Base-by-base conservation (phyloP, 2,113 vertebrate genomes). In the Trichomycterus rosablanca region DNA sequence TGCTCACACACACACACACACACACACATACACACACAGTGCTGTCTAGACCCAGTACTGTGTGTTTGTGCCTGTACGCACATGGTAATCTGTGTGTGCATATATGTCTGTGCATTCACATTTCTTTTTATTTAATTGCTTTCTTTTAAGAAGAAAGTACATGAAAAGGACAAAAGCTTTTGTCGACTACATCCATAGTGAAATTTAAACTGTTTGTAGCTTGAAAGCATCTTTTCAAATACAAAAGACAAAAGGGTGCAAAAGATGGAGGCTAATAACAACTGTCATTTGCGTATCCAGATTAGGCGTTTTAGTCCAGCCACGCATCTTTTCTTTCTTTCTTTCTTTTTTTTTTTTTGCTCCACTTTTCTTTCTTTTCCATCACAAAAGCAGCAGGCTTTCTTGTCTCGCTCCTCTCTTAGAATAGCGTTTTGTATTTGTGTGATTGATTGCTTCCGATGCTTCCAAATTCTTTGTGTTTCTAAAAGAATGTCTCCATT, bases 141-240 rank as follows among this genome's bases (percentile, higher is more conserved):
- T 70, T 40, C 55, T 66, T 75, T 71, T 75, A 66, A 72, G 57
- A 40, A 24, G 52, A 37, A 60, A 65, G 44, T 62, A 67, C 45
- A 67, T 66, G 50, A 70, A 61, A 70, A 60, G 35, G 44, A 37
- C 50, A 32, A 43, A 61, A 43, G 67, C 54, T 58, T 50, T 64
- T 64, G 71, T 66, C 49, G 32, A n/a, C 10, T 42, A 52, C 58
- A 74, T 74, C 67, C 69, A 12, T 55, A 66, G 71, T 71, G 68
- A 77, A 78, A 79, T 81, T 76, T 69, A 79, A 79, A 75, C 53
- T 73, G 70, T 76, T 81, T 72, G 75, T 70, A 60, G 55, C 76
- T 73, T 73, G 67, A 81, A 82, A 81, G 70, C 68, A 54, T 74
- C 68, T 76, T 83, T 83, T 80, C 70, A 83, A 81, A 80, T 70